A percentile compares a stretch with the other conserved stretches of the same genome.
These are phyloP conservation scores for Clanis bilineata DNA, from an alignment of 2,888 invertebrate species.

Conservation along the genomic window DNA sequence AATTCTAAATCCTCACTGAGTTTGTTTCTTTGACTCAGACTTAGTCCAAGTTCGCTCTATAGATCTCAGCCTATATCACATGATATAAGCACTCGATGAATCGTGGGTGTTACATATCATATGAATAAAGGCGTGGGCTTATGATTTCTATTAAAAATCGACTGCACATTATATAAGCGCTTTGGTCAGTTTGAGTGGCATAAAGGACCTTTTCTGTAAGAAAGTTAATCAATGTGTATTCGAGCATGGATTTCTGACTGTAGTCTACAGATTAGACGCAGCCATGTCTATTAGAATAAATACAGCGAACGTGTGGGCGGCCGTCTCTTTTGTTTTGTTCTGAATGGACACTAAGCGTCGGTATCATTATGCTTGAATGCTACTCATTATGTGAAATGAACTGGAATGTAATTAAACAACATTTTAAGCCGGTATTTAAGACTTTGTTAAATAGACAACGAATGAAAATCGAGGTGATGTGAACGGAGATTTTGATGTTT, in stretches of 20 bases:
- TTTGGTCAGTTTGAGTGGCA: slow-evolving; percentile 15
- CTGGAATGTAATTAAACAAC: no score
- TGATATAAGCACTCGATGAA: no score
- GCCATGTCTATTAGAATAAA: not conserved
- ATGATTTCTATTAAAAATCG: not conserved
- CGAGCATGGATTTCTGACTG: slow-evolving; percentile 29
- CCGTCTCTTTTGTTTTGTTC: not conserved
- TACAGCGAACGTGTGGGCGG: not conserved
- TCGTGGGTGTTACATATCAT: no score
- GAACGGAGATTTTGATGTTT: no score
- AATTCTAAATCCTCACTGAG: no score
- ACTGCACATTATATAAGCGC: not conserved
- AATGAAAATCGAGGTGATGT: no score
- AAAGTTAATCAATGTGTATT: slow-evolving; percentile 47
- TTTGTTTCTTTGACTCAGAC: no score
- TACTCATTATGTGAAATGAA: not conserved
- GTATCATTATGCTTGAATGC: not conserved
- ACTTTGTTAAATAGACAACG: no score
- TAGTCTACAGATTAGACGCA: slow-evolving; percentile 26
- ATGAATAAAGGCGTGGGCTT: no score
- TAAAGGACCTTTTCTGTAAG: slow-evolving; percentile 42
- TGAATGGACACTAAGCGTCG: not conserved
- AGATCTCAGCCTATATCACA: no score
- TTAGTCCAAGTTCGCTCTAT: no score
- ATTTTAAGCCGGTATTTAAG: no score